phyloP scores from a whole-genome alignment of 35 echinoderm and acorn worm species.

The Ophioderma brevispina region DNA sequence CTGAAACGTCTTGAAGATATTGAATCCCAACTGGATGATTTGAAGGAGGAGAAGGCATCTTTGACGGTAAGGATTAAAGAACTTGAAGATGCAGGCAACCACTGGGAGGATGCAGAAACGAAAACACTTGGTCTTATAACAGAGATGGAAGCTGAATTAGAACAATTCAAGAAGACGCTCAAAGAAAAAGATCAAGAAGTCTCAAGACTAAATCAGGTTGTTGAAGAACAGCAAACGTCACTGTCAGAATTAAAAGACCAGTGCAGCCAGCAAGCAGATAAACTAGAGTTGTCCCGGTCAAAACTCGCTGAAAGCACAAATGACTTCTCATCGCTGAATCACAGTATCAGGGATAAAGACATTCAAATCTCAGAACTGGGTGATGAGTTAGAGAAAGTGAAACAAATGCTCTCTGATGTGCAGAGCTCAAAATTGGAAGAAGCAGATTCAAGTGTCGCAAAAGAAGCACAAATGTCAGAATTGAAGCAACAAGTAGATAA shows the following conservation, averaged over 20 bases:
- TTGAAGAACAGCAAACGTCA: constrained; percentile 5
- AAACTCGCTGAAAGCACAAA: neutral
- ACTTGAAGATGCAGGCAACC: constrained; percentile 20
- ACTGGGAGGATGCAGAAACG: constrained; percentile 33
- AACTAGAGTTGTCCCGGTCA: neutral
- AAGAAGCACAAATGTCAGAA: neutral
- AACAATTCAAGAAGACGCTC: constrained; percentile 2
- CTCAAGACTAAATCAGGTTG: neutral
- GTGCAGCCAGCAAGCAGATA: neutral
- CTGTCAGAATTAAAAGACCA: neutral
- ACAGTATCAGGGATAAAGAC: neutral
- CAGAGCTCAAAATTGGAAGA: neutral
- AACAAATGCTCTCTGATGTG: neutral
- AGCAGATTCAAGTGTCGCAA: neutral
- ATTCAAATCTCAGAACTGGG: neutral
- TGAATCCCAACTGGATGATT: constrained; percentile 26
- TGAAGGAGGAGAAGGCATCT: constrained; percentile 1
- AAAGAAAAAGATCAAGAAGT: constrained; percentile 27
- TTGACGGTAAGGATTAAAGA: constrained; percentile 1
- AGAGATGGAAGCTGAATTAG: constrained; percentile 39
- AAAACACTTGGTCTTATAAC: constrained; percentile 18
- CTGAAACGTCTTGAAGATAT: constrained; percentile 31
- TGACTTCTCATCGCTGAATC: neutral
- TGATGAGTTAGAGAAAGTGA: neutral
- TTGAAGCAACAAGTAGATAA: neutral